Percentiles rank a stretch among this genome's conserved stretches.
Conservation (phyloP, 2,113 vertebrate genomes). For the Amazona guildingii region DNA sequence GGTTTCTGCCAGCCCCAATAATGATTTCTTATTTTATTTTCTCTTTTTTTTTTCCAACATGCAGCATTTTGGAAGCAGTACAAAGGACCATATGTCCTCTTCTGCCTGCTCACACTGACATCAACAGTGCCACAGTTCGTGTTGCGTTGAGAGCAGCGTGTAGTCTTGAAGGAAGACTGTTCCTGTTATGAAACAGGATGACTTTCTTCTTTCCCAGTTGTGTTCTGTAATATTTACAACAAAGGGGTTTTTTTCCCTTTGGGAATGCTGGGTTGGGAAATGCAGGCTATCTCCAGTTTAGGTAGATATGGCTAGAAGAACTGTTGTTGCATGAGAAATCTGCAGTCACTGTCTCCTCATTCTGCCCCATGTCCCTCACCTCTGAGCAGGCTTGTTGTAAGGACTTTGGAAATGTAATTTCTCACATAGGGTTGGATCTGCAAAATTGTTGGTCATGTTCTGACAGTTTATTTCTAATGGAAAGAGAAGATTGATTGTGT, state of each 20-base stretch:
- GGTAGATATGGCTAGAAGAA: neutral
- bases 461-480: neutral
- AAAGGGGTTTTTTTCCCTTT: neutral
- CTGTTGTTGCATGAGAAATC: neutral
- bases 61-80: neutral
- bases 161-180: neutral
- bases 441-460: neutral
- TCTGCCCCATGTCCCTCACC: neutral
- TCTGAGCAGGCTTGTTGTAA: neutral
- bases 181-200: neutral
- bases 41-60: neutral
- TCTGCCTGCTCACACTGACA: conserved; percentile 7
- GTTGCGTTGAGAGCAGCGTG: neutral
- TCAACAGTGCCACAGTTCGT: neutral
- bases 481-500: neutral
- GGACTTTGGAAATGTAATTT: neutral
- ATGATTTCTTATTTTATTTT: neutral
- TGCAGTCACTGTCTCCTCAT: neutral
- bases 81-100: conserved; percentile 44
- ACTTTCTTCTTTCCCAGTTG: neutral
- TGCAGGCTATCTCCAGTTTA: neutral
- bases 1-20: conserved; percentile 10
- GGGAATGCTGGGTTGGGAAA: neutral
- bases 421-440: neutral
- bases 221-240: neutral